phyloP scores from a whole-genome alignment of 2,888 invertebrate genomes.

The Hedya salicella region DNA sequence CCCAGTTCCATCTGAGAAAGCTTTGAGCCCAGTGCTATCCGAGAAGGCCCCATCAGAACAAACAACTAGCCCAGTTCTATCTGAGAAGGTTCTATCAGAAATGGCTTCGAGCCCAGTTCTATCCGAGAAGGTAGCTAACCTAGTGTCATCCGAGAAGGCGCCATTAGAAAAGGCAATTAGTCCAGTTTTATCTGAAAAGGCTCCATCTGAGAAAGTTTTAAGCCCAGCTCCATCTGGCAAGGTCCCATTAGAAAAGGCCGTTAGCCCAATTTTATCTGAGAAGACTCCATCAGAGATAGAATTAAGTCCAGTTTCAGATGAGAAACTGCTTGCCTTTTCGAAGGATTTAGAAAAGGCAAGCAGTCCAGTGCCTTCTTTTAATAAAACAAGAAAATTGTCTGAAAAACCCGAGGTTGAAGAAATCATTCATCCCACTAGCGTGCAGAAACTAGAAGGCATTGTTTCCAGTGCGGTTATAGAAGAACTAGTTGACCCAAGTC shows the following conservation, averaged over 20 bases:
- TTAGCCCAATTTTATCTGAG: neutral
- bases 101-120: conserved; percentile 36
- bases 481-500: neutral
- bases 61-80: neutral
- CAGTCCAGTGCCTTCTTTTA: neutral
- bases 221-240: conserved; percentile 28
- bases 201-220: too few species aligned
- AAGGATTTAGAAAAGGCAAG: too few species aligned
- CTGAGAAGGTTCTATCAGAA: neutral
- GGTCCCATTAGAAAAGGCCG: neutral
- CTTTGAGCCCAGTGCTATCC: too few species aligned
- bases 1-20: neutral
- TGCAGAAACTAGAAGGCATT: conserved; percentile 20
- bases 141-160: neutral
- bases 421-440: neutral
- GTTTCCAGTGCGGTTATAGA: conserved; percentile 22
- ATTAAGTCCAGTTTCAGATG: conserved; percentile 25
- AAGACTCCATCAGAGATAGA: conserved; percentile 16
- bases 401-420: conserved; percentile 19
- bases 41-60: conserved; percentile 7
- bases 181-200: conserved; percentile 13
- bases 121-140: neutral
- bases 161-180: conserved; percentile 15
- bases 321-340: too few species aligned
- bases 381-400: conserved; percentile 24